Conservation (phyloP, 2,888 invertebrate genomes). For the Sphaeridia pumilis region DNA sequence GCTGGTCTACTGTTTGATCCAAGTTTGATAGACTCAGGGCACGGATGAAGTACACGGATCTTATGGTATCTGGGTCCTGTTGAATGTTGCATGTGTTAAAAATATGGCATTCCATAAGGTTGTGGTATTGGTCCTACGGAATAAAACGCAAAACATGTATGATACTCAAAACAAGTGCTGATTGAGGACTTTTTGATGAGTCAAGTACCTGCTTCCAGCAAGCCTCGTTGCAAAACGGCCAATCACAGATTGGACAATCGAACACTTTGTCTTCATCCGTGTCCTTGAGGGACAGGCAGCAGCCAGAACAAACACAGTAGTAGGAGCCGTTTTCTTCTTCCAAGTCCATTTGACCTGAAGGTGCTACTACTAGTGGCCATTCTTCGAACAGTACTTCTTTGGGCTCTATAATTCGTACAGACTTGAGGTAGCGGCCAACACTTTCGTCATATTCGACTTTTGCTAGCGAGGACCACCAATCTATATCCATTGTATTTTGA, state of each 20-base stretch:
- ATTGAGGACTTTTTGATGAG: no score
- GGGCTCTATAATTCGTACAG: neutral
- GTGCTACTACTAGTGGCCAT: conserved; percentile 1
- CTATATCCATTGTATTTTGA: no score
- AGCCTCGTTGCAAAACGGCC: conserved; percentile 8
- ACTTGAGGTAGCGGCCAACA: conserved; percentile 1
- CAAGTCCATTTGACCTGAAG: conserved; percentile 9
- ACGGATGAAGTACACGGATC: conserved; percentile 9
- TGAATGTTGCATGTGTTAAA: conserved; percentile 1
- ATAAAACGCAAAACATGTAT: no score
- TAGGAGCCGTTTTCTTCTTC: neutral
- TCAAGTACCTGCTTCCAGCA: neutral
- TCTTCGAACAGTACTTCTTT: conserved; percentile 10
- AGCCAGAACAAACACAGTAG: conserved; percentile 6
- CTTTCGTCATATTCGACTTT: neutral
- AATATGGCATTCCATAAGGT: conserved; percentile 9
- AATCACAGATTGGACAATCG: conserved; percentile 3
- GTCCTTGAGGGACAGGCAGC: conserved; percentile 8
- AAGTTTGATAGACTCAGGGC: neutral
- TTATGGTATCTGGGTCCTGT: neutral
- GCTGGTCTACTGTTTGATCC: neutral
- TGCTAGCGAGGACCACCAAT: no score
- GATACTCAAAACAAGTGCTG: no score
- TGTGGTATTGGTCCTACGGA: conserved; percentile 2
- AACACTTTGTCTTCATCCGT: neutral